phyloP scores from a whole-genome alignment of 2,113 vertebrate genomes.

The Brachyhypopomus occidentalis region DNA sequence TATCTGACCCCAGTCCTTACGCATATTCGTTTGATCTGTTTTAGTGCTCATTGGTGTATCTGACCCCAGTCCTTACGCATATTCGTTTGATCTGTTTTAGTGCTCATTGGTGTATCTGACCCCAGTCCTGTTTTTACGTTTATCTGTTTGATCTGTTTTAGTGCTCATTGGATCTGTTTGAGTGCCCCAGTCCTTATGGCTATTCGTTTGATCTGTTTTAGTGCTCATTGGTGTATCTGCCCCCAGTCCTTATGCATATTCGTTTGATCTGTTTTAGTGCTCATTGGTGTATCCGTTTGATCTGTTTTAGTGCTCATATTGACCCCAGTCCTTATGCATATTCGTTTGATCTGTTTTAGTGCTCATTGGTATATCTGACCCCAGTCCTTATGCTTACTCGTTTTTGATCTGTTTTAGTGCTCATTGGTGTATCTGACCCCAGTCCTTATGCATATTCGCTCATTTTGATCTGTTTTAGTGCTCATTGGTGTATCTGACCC shows the following conservation, averaged over 20 bases:
- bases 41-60: constrained; percentile 17
- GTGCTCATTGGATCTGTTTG: constrained; percentile 20
- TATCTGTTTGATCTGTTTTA: constrained; percentile 47
- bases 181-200: constrained; percentile 43
- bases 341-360: constrained; percentile 44
- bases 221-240: constrained; percentile 9
- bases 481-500: constrained; percentile 9
- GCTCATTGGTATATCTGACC: constrained; percentile 12
- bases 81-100: constrained; percentile 43
- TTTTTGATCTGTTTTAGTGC: constrained; percentile 50
- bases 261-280: constrained; percentile 47
- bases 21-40: constrained; percentile 50
- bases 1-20: constrained; percentile 29
- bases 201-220: constrained; percentile 47
- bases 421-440: constrained; percentile 5
- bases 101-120: constrained; percentile 13
- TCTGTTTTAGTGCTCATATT: too few species aligned
- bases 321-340: constrained; percentile 45
- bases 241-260: constrained; percentile 44
- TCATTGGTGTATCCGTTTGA: constrained; percentile 22
- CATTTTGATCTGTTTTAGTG: constrained; percentile 50
- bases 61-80: constrained; percentile 44
- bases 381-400: constrained; percentile 45
- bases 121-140: constrained; percentile 46
- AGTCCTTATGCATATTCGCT: constrained; percentile 47